Evolutionary conservation across 2,797 vertebrate species (phyloP).

Genomic region (Anolis apletophallus): DNA sequence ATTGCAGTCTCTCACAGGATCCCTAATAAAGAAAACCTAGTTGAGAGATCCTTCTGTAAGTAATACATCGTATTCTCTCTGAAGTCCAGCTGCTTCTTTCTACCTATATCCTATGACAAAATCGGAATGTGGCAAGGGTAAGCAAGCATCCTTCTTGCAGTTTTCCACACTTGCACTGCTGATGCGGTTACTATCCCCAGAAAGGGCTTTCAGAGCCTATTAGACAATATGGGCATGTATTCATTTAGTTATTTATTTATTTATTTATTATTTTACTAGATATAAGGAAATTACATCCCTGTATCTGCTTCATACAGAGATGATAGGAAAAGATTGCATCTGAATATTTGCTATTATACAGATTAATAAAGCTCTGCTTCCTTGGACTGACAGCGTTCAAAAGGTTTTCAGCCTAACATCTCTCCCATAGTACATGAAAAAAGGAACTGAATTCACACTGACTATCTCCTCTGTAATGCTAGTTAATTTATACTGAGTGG

Average conservation of each 20-base stretch:
- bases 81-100: neutral
- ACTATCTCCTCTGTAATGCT: neutral
- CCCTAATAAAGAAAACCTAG: too few species aligned
- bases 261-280: conserved; percentile 22
- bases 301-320: conserved; percentile 30
- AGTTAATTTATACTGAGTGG: conserved; percentile 19
- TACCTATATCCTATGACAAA: conserved; percentile 12
- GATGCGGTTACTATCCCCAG: neutral
- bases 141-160: neutral
- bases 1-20: too few species aligned
- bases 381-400: conserved; percentile 22
- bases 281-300: conserved; percentile 38
- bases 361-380: conserved; percentile 29
- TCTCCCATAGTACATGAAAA: conserved; percentile 2
- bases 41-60: neutral
- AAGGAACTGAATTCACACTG: conserved; percentile 17
- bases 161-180: conserved; percentile 12
- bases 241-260: conserved; percentile 1
- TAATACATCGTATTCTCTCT: neutral
- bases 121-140: neutral
- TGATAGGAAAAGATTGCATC: conserved; percentile 4
- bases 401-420: conserved; percentile 12
- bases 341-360: conserved; percentile 20
- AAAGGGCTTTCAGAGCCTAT: neutral
- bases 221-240: neutral